Base-by-base conservation (phyloP, 2,113 vertebrate genomes). In the Cavia aperea region DNA sequence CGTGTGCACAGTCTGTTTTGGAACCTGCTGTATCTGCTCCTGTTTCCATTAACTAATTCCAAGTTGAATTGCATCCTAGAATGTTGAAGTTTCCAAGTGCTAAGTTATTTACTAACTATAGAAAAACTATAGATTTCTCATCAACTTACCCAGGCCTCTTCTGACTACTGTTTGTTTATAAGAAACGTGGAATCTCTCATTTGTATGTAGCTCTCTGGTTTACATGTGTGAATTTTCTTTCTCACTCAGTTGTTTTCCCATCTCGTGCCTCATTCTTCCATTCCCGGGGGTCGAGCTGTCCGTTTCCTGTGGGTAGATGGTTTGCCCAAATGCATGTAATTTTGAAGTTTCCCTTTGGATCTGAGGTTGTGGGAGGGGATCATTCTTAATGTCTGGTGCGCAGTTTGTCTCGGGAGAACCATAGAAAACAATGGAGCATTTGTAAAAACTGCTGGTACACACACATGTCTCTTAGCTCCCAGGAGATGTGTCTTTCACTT, bases 381-480 rank as follows among this genome's bases (percentile, higher is more conserved):
- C 8, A 21, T 91, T 93, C 81, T 77, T 78, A 58, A 86, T 94
- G 89, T 86, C 91, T 88, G 89, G 84, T 86, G 54, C 60, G 51
- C 39, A 94, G 86, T 86, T 78, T 92, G 90, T 95, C 95, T 93
- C 86, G 39, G 95, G 84, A 92, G 92, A 94, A 56, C 88, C 93
- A 92, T n/a, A 96, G 93, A 95, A 93, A 94, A 96, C 82, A 96
- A 94, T 79, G 77, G 90, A 92, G 81, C 86, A 92, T 95, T 96
- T 94, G 90, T 96, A 86, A 94, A 86, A 96, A 96, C 84, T 87
- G 39, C 90, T 96, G 95, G 92, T 89, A 90, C 43, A 24, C 87
- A 90, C 93, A 96, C 79, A 95, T 91, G 88, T 97, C 96, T 97
- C 23, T 97, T 91, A 94, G 95, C 94, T 97, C 95, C 94, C 94